These are phyloP conservation scores for Akabosia matsudoensis DNA, from an alignment of 1,140 invertebrate species.

Conservation along the genomic window DNA sequence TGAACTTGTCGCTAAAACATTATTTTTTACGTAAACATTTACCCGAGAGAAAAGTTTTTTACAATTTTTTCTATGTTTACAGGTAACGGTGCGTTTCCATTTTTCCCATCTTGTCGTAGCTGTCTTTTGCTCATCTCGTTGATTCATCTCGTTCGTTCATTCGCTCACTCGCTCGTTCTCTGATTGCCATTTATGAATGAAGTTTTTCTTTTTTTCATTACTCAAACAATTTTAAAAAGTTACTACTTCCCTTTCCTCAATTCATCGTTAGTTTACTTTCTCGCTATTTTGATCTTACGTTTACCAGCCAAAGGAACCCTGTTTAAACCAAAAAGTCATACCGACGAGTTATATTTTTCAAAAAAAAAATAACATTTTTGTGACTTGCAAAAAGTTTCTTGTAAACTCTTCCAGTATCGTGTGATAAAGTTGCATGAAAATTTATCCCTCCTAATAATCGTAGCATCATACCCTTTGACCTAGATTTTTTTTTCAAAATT, in stretches of 20 bases:
- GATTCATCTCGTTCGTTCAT: constrained; percentile 8
- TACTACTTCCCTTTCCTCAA: not conserved
- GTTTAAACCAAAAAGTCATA: not conserved
- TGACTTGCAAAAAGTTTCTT: too few relatives aligned
- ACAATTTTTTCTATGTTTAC: constrained; percentile 18
- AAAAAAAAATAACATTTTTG: not conserved
- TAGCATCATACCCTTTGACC: too few relatives aligned
- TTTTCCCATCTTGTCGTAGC: constrained; percentile 36
- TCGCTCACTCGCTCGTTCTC: constrained; percentile 1
- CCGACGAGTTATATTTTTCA: not conserved
- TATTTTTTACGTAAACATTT: too few relatives aligned
- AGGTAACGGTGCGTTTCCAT: constrained; percentile 44
- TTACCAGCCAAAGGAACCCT: not conserved
- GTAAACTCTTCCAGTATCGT: too few relatives aligned
- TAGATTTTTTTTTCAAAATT: too few relatives aligned
- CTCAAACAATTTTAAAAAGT: not conserved
- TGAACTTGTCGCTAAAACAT: too few relatives aligned
- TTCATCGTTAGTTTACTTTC: not conserved
- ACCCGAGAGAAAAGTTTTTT: constrained; percentile 1
- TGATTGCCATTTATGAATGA: not conserved
- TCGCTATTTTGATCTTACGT: too few relatives aligned
- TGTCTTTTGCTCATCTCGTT: constrained; percentile 34
- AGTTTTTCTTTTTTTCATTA: not conserved
- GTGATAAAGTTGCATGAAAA: too few relatives aligned
- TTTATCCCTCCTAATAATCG: too few relatives aligned